phyloP scores from a whole-genome alignment of 1,140 invertebrate species.

The Drosophila hydei region DNA sequence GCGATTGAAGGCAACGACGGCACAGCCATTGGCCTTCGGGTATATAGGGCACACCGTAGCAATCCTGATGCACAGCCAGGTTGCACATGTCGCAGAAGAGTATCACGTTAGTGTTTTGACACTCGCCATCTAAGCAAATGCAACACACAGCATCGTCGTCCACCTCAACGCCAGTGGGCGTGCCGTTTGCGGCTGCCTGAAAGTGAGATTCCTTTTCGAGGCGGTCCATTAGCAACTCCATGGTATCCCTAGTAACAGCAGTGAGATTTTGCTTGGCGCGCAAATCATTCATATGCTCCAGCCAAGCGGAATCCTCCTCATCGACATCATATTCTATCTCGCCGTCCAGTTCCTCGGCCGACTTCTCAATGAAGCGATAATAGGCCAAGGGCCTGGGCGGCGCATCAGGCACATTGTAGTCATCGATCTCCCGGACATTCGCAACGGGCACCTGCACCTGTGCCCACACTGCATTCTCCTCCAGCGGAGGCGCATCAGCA shows the following conservation, averaged over 20 bases:
- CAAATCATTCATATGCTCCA: conserved; percentile 94
- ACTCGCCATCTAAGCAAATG: conserved; percentile 97
- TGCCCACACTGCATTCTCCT: conserved; percentile 85
- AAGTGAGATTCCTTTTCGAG: conserved; percentile 99
- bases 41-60: conserved; percentile 99
- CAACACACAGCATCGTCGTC: conserved; percentile 99
- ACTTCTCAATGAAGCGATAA: conserved; percentile 96
- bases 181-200: conserved; percentile 85
- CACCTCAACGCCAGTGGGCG: conserved; percentile 90
- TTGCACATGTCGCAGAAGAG: conserved; percentile 99
- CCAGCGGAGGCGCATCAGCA: conserved; percentile 85
- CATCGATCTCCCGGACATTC: conserved; percentile 90
- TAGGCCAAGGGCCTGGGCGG: conserved; percentile 92
- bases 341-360: conserved; percentile 95
- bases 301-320: conserved; percentile 97
- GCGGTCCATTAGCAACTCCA: conserved; percentile 98
- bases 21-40: conserved; percentile 99
- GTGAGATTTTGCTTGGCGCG: conserved; percentile 88
- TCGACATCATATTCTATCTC: conserved; percentile 99
- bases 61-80: conserved; percentile 99
- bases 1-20: conserved; percentile 96
- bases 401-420: conserved; percentile 92
- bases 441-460: conserved; percentile 92
- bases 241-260: conserved; percentile 91
- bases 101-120: conserved; percentile 86